Base-by-base conservation (phyloP, 2,888 invertebrate genomes). In the Lasioglossum oenotherae region DNA sequence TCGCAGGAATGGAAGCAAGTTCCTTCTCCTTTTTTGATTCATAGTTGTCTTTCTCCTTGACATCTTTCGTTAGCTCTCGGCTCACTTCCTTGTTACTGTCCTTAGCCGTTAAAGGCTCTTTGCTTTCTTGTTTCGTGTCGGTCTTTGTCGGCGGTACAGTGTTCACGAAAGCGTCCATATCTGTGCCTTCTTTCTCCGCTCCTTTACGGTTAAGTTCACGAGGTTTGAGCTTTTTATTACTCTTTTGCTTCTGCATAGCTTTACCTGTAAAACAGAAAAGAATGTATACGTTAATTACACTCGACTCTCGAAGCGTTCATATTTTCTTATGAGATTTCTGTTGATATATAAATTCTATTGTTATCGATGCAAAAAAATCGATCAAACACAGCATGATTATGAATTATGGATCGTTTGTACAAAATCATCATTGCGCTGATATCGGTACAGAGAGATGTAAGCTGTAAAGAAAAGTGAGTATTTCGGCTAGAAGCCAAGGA, bases 121-220 rank as follows among this genome's bases (percentile, higher is more conserved):
- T 88, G 72, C 78, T 87, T 31, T 91, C 91, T 64, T 84, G 87
- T 80, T 92, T 92, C 69, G 72, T 83, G 67, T 93, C 93, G 19
- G 89, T 81, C 78, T 92, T 89, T 60, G 86, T 85, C 46, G 78
- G 81, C 81, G 86, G 83, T 87, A 84, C 90, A 84, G 88, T 83
- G 83, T 94, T 95, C 86, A 95, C 96, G 92, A 96, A 96, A 73
- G 96, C 96, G 92, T 96, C 96, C 96, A 96, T 96, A 84, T 96
- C 96, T 44, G 96, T 96, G 87, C 96, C 96, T 92, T 96, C 96
- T 92, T 96, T 96, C 88, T 96, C 96, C 71, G 96, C 96, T 85
- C 96, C 96, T 91, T 96, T 96, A 82, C 96, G 95, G 91, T 96
- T 96, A 41, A 96, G 92, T 85, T 96, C 96, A 84, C 95, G 95